A percentile compares a stretch with the other conserved stretches of the same genome.
Conservation (phyloP, 2,113 vertebrate species). For the Psittacula cyanocephala region DNA sequence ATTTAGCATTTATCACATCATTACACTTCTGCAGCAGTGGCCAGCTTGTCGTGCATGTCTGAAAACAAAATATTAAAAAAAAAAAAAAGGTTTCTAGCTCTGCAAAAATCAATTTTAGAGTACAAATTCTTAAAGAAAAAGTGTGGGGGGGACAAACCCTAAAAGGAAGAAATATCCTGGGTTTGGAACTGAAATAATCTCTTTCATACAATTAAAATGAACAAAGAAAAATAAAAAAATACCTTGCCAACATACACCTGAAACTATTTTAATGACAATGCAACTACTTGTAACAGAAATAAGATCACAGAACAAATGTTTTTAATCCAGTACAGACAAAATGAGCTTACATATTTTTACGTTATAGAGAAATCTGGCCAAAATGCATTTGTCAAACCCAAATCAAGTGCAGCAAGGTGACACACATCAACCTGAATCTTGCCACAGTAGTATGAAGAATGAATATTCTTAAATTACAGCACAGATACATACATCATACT, state of each 20-base stretch:
- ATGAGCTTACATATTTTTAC: not conserved
- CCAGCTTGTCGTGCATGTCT: slow-evolving; percentile 85
- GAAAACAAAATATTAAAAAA: not conserved
- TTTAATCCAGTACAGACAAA: not conserved
- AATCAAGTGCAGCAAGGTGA: not conserved
- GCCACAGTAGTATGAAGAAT: not conserved
- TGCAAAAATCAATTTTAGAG: not conserved
- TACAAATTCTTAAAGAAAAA: not conserved
- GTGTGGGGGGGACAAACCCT: accelerated
- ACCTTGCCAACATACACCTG: not conserved
- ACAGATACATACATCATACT: not conserved
- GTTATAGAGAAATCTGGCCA: not conserved
- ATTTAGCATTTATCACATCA: slow-evolving; percentile 87
- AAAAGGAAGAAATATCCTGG: not conserved
- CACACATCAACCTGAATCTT: not conserved
- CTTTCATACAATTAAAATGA: not conserved
- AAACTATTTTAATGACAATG: not conserved
- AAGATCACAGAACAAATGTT: not conserved
- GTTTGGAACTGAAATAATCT: not conserved
- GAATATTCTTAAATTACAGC: not conserved
- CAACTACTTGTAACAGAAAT: not conserved
- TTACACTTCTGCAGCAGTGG: slow-evolving; percentile 88
- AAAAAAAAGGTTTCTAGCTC: not conserved
- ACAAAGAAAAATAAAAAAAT: not conserved
- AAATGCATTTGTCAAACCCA: not conserved